phyloP scores from a whole-genome alignment of 2,113 vertebrate genomes.

The Melanotaenia duboulayi region DNA sequence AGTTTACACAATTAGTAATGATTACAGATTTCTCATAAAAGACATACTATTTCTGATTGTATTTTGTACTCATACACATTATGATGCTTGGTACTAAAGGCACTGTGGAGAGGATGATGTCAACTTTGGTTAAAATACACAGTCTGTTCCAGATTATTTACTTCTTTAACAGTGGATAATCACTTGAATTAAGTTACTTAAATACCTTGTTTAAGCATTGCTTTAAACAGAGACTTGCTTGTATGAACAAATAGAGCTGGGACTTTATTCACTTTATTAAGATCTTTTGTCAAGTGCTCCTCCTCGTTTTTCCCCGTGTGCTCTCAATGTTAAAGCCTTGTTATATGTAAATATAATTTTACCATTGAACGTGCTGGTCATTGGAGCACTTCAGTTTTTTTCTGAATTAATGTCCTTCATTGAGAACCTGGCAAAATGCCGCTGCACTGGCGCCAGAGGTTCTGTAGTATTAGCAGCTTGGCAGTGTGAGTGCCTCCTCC shows the following conservation, averaged over 20 bases:
- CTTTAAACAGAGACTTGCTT: not conserved
- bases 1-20: too few relatives aligned
- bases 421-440: conserved; percentile 44
- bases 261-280: not conserved
- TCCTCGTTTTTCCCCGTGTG: not conserved
- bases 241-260: not conserved
- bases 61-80: too few relatives aligned
- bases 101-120: not conserved
- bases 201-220: not conserved
- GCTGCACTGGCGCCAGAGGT: conserved; percentile 45
- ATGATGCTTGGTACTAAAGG: too few relatives aligned
- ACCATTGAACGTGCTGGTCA: conserved; percentile 28
- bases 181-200: not conserved
- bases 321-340: conserved; percentile 8
- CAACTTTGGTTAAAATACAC: not conserved
- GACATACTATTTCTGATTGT: too few relatives aligned
- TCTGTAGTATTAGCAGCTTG: conserved; percentile 44
- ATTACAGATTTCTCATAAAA: too few relatives aligned
- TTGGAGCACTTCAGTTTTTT: conserved; percentile 3
- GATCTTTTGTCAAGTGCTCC: not conserved
- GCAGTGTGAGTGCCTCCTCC: conserved; percentile 23
- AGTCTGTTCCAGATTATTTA: not conserved
- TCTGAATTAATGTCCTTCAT: conserved; percentile 17
- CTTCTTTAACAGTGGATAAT: not conserved
- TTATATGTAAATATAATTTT: conserved; percentile 34